phyloP scores from a whole-genome alignment of 2,888 invertebrate genomes.

The Sylvicola cinctus region DNA sequence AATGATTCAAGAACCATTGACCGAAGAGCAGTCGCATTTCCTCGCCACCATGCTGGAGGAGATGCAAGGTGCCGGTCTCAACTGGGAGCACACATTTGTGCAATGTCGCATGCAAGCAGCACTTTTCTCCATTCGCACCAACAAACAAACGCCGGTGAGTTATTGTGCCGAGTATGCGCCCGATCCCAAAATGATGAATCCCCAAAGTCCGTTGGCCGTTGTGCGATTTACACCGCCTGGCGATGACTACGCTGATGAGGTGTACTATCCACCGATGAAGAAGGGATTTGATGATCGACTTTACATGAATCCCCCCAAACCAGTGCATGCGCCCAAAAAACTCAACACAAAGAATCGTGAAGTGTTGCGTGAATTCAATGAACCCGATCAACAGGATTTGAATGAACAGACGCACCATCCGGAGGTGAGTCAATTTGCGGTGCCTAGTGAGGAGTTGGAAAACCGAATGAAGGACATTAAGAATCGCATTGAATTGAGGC shows the following conservation, averaged over 20 bases:
- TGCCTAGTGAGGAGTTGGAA: slow-evolving; percentile 12
- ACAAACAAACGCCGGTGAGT: slow-evolving; percentile 22
- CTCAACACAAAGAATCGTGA: slow-evolving; percentile 6
- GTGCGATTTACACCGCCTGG: slow-evolving; percentile 54
- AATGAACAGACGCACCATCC: background rate
- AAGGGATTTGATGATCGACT: slow-evolving; percentile 25
- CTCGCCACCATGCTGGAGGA: slow-evolving; percentile 25
- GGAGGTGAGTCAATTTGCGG: slow-evolving; percentile 12
- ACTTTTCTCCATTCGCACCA: slow-evolving; percentile 21
- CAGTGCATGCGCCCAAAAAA: slow-evolving; percentile 8
- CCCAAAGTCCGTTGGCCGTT: slow-evolving; percentile 49
- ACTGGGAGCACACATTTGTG: slow-evolving; percentile 26
- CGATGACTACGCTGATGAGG: slow-evolving; percentile 60
- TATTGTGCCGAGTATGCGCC: slow-evolving; percentile 24
- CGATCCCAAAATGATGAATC: slow-evolving; percentile 20
- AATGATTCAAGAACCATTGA: slow-evolving; percentile 23
- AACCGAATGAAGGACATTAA: slow-evolving; percentile 15
- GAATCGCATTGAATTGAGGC: slow-evolving; percentile 18
- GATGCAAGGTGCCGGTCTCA: slow-evolving; percentile 24
- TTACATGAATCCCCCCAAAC: slow-evolving; percentile 6
- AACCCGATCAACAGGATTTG: background rate
- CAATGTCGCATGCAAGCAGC: slow-evolving; percentile 25
- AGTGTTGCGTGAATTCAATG: slow-evolving; percentile 4
- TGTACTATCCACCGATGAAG: slow-evolving; percentile 48
- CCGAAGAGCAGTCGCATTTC: slow-evolving; percentile 22